Percentiles rank a stretch among this genome's conserved stretches.
These are phyloP conservation scores for Limnephilus marmoratus DNA, from an alignment of 2,888 invertebrate species.

Conservation along the genomic window DNA sequence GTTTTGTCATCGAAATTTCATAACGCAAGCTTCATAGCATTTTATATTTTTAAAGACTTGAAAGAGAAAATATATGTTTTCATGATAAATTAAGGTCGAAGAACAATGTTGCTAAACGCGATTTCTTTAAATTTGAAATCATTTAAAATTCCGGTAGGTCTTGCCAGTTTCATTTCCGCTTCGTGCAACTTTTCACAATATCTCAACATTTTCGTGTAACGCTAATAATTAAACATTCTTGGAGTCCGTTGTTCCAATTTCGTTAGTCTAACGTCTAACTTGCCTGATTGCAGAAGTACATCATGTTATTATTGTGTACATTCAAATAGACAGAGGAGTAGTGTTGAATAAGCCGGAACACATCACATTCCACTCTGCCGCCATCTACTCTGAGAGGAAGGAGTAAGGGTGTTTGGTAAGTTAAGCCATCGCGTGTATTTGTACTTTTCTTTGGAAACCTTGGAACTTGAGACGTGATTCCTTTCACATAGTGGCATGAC, in stretches of 20 bases:
- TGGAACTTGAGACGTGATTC: not conserved
- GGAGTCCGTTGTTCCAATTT: constrained; percentile 15
- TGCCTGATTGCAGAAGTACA: not conserved
- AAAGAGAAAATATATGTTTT: constrained; percentile 15
- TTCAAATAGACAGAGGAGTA: not conserved
- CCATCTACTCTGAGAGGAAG: not conserved
- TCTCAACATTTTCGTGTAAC: constrained; percentile 22
- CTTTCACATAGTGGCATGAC: not conserved
- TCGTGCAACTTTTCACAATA: constrained; percentile 29
- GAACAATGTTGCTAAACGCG: constrained; percentile 28
- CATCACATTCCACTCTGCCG: too few relatives aligned
- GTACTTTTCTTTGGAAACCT: not conserved
- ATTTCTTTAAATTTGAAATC: constrained; percentile 44
- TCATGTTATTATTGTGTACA: not conserved
- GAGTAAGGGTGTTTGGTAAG: not conserved
- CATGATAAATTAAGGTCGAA: constrained; percentile 32
- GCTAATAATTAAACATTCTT: constrained; percentile 21
- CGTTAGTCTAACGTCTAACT: not conserved
- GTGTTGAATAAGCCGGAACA: too few relatives aligned
- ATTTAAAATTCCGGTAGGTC: constrained; percentile 40
- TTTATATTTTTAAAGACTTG: not conserved
- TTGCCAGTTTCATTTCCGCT: constrained; percentile 38
- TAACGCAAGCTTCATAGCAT: not conserved
- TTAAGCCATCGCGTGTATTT: not conserved
- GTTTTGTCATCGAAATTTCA: not conserved